Evolutionary conservation across 2,888 invertebrate genomes (phyloP), one percentile per base, ranked within the genome.

Genomic region (Himalopsyche japonica): DNA sequence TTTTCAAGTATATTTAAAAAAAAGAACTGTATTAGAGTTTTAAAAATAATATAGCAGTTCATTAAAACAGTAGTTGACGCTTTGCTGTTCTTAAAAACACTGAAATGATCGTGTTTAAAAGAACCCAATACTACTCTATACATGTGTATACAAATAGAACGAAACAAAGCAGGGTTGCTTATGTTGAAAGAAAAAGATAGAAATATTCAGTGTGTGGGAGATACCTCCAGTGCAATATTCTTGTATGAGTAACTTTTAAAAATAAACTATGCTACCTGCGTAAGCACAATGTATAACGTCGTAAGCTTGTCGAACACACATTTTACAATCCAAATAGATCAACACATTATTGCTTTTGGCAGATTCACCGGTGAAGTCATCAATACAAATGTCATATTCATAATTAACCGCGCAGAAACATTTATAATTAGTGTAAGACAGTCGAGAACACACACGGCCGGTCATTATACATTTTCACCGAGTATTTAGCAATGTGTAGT

Each of bases 181-280:
- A n/a, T 18, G 37, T n/a, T 34, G 80, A 32, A 37, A 57, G 80
- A 80, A 80, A 80, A 80, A 80, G 80, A 80, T 30, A 37, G 80
- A 80, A 80, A 57, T 37, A 57, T 80, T 57, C 18, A 15, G 80
- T 57, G 80, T 57, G 80, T 80, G 80, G 80, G 80, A 80, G 80
- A 80, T 49, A n/a, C 32, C 1, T 57, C 34, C 80, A 57, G 70
- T 57, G 48, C 80, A 57, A 37, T 37, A 80, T n/a, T 57, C 80
- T 30, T 10, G 34, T 34, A 64, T 80, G 49, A 80, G 80, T 30
- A 57, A 37, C n/a, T 27, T 27, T 32, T 80, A 30, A 80, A 80
- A 80, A 80, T 80, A 80, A 34, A 80, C 64, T 30, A 37, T 47
- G 47, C 24, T 47, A 80, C 64, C 80, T 80, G 80, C 80, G 37